These are phyloP conservation scores for Gallirallus australis DNA, from an alignment of 2,797 vertebrate species.

Conservation along the genomic window DNA sequence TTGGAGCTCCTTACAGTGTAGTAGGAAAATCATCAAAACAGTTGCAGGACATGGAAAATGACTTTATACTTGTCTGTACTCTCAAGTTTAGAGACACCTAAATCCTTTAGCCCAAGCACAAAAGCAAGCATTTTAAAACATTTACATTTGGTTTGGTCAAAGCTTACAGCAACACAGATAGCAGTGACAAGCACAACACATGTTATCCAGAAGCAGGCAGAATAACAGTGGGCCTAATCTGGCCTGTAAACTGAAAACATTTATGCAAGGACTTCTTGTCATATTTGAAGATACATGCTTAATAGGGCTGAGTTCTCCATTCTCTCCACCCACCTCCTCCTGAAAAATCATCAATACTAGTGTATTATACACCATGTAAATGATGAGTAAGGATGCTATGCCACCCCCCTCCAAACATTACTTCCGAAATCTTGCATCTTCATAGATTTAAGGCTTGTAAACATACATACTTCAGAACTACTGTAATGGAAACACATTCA, in stretches of 20 bases:
- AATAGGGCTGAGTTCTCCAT: neutral
- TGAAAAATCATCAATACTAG: neutral
- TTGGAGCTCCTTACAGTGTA: neutral
- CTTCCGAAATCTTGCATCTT: neutral
- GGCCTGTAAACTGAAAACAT: neutral
- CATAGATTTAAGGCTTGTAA: neutral
- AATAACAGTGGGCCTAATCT: neutral
- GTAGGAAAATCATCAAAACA: neutral
- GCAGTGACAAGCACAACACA: neutral
- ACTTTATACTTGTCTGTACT: neutral
- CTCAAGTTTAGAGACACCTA: neutral
- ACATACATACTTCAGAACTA: neutral
- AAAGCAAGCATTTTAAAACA: conserved; percentile 31
- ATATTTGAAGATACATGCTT: neutral
- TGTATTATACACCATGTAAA: neutral
- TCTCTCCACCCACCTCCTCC: neutral
- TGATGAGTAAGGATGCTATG: neutral
- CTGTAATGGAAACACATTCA: neutral
- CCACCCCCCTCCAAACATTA: neutral
- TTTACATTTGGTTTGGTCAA: neutral
- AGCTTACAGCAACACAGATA: conserved; percentile 3
- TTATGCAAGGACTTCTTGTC: neutral
- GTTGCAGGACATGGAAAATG: neutral
- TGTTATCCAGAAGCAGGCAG: conserved; percentile 7
- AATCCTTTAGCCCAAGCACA: conserved; percentile 10